Base-by-base conservation (phyloP, 35 echinoderm and acorn worm species). In the Ophioderma brevispina region DNA sequence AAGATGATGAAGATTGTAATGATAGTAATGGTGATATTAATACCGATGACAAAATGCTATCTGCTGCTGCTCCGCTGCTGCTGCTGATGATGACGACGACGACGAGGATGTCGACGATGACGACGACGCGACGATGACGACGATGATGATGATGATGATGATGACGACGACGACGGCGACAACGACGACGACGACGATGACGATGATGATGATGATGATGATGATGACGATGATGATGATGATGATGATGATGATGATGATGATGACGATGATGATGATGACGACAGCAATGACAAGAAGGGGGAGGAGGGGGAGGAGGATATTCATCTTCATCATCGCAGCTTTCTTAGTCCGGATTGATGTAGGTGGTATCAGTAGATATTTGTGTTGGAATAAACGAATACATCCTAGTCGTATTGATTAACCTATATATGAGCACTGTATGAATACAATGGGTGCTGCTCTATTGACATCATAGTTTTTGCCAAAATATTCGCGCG, bases 211-310 rank as follows among this genome's bases (percentile, higher is more conserved):
- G 55, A 63, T 63, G 55, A 63, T 63, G 55, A 63, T 63, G 55
- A 63, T 63, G 55, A 63, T 63, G 55, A 63, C n/a, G 55, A 63
- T 63, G 55, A 63, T 63, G 55, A 63, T 63, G 55, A 63, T 63
- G 55, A 63, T 63, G 55, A 63, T 63, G 55, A 63, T 63, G 55
- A 63, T 63, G 55, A 63, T 63, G 55, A 63, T 63, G 55, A 63
- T 63, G 55, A 63, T 63, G 55, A 63, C n/a, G 55, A 63, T 63
- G 55, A 63, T n/a, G 55, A 63, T n/a, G 55, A 63, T n/a, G 55
- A 63, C 55, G 55, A 63, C 55, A n/a, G n/a, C 55, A n/a, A 63
- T n/a, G 55, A 63, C 55, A n/a, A 63, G 14, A n/a, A 63, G 14
- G 55, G n/a, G 14, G 55, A 63, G 14, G 55, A 63, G 14, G 55